Percentiles rank a stretch among this genome's conserved stretches.
phyloP scores from a whole-genome alignment of 2,797 vertebrate genomes.

The Argya squamiceps region DNA sequence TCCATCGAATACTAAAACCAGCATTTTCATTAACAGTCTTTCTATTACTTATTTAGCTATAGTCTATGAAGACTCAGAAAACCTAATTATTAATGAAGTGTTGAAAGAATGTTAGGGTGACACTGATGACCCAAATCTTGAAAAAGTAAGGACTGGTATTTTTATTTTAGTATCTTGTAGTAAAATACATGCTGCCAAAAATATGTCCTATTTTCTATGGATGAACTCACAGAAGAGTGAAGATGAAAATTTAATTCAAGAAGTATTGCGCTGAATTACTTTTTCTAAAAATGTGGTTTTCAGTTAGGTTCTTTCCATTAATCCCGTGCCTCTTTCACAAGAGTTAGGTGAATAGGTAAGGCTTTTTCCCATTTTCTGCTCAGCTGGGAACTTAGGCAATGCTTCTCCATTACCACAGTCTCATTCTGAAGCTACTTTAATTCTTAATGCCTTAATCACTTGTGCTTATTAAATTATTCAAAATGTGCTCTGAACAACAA shows the following conservation, averaged over 20 bases:
- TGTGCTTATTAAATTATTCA: constrained; percentile 78
- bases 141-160: not conserved
- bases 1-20: not conserved
- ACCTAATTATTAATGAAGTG: not conserved
- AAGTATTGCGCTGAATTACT: not conserved
- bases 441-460: constrained; percentile 81
- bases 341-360: not conserved
- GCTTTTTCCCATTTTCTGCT: not conserved
- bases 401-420: constrained; percentile 31
- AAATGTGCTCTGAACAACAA: constrained; percentile 63
- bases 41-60: not conserved
- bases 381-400: constrained; percentile 50
- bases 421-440: constrained; percentile 68
- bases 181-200: not conserved
- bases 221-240: not conserved
- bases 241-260: not conserved
- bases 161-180: not conserved
- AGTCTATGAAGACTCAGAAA: not conserved
- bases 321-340: not conserved
- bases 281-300: not conserved
- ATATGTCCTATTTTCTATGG: not conserved
- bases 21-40: not conserved
- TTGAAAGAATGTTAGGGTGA: not conserved
- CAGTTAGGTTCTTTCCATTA: not conserved
- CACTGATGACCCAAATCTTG: not conserved